Conservation (phyloP, 2,113 vertebrate species). For the Lynx canadensis region DNA sequence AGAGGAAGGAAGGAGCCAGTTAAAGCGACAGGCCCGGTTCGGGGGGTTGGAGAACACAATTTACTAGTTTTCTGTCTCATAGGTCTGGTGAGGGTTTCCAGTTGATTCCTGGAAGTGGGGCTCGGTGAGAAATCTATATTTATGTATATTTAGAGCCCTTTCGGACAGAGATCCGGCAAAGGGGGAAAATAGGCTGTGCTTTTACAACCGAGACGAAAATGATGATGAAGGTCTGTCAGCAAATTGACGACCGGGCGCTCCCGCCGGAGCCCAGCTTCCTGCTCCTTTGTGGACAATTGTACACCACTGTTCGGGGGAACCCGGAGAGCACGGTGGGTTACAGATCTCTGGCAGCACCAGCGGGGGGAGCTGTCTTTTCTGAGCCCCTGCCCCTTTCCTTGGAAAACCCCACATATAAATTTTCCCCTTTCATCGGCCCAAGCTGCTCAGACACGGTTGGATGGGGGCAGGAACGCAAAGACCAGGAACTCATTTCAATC, state of each 20-base stretch:
- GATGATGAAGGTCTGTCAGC: background rate
- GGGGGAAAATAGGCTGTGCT: conserved; percentile 14
- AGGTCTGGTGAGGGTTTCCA: conserved; percentile 46
- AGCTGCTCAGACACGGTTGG: conserved; percentile 69
- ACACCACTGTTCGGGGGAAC: background rate
- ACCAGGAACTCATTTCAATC: conserved; percentile 79
- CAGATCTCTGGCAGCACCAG: background rate
- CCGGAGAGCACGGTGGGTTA: accelerated
- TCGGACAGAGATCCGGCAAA: conserved; percentile 65
- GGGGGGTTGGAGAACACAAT: background rate
- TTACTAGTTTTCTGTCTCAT: background rate
- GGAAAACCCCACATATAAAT: conserved; percentile 25
- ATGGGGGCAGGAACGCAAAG: conserved; percentile 45
- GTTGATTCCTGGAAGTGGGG: conserved; percentile 45
- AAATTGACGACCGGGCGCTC: background rate
- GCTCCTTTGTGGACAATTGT: background rate
- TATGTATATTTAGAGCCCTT: conserved; percentile 52
- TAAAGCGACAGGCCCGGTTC: background rate
- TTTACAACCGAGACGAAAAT: conserved; percentile 15
- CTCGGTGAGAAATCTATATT: conserved; percentile 59
- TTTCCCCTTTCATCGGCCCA: background rate
- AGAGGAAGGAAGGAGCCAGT: background rate
- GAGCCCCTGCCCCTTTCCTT: background rate
- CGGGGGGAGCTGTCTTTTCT: background rate
- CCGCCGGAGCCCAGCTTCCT: background rate